These are phyloP conservation scores for Cygnus atratus DNA, from an alignment of 2,113 vertebrate species.

Conservation along the genomic window DNA sequence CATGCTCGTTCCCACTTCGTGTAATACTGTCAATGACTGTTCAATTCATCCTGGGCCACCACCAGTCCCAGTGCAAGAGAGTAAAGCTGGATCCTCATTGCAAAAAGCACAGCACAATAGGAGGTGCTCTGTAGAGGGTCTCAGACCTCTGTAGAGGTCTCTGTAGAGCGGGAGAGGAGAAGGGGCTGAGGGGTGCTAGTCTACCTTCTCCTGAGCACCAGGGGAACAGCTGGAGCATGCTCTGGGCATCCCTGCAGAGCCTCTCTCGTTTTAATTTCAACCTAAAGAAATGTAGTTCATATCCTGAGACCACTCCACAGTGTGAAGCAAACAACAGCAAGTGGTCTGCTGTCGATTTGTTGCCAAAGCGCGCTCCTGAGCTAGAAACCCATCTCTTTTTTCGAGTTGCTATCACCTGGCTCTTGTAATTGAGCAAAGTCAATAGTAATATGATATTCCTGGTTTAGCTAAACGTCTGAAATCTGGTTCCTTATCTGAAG, in stretches of 20 bases:
- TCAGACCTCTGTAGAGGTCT: too few relatives aligned
- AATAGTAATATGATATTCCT: not conserved
- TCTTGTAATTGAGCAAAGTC: not conserved
- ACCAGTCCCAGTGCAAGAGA: not conserved
- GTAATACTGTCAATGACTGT: not conserved
- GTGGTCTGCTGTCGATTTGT: not conserved
- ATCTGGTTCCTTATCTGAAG: not conserved
- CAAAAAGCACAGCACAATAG: not conserved
- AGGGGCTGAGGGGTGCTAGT: not conserved
- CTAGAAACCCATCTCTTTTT: not conserved
- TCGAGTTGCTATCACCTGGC: not conserved
- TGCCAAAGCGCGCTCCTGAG: not conserved
- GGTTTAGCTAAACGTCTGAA: conserved; percentile 11
- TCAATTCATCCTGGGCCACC: not conserved
- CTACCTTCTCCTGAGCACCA: not conserved
- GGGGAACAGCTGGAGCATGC: not conserved
- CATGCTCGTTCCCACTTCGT: not conserved
- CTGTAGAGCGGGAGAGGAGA: not conserved
- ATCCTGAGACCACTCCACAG: not conserved
- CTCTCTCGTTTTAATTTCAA: not conserved
- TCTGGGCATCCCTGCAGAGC: not conserved
- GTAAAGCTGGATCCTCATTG: not conserved
- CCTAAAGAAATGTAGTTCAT: not conserved
- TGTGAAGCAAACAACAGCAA: not conserved
- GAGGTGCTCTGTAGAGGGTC: not conserved